Percentiles rank a stretch among this genome's conserved stretches.
Conservation (phyloP, 2,888 invertebrate species). For the Cephus sareptanus region DNA sequence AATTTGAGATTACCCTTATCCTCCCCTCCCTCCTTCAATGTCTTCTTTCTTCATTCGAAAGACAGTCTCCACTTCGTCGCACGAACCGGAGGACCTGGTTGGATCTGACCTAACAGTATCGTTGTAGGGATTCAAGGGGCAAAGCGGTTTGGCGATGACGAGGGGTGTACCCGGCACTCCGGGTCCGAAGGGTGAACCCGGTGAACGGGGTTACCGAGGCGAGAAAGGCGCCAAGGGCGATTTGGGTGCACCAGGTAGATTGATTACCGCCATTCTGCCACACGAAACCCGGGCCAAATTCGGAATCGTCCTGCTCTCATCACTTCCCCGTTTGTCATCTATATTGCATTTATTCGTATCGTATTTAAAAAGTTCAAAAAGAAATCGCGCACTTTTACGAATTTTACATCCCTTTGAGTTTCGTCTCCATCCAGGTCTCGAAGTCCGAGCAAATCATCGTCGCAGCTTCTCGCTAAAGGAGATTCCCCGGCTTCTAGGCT, state of each 20-base stretch:
- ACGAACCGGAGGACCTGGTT: constrained; percentile 58
- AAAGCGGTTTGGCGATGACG: constrained; percentile 70
- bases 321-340: background rate
- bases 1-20: background rate
- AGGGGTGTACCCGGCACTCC: constrained; percentile 74
- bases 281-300: constrained; percentile 29
- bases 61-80: constrained; percentile 6
- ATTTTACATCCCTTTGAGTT: constrained; percentile 27
- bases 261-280: constrained; percentile 35
- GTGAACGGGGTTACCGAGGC: constrained; percentile 75
- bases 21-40: constrained; percentile 1
- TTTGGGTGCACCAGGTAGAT: constrained; percentile 69
- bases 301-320: constrained; percentile 1
- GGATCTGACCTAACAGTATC: constrained; percentile 58
- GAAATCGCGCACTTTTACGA: background rate
- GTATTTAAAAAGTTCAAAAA: background rate
- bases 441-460: constrained; percentile 12
- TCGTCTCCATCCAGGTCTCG: constrained; percentile 28
- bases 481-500: constrained; percentile 5
- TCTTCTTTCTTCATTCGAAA: background rate
- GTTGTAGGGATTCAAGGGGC: constrained; percentile 69
- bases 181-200: constrained; percentile 70
- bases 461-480: constrained; percentile 18
- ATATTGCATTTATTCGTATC: background rate
- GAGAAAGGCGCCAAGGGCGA: constrained; percentile 73